Conservation (phyloP, 1,140 invertebrate species). For the Pseudomyrmex cubaensis region DNA sequence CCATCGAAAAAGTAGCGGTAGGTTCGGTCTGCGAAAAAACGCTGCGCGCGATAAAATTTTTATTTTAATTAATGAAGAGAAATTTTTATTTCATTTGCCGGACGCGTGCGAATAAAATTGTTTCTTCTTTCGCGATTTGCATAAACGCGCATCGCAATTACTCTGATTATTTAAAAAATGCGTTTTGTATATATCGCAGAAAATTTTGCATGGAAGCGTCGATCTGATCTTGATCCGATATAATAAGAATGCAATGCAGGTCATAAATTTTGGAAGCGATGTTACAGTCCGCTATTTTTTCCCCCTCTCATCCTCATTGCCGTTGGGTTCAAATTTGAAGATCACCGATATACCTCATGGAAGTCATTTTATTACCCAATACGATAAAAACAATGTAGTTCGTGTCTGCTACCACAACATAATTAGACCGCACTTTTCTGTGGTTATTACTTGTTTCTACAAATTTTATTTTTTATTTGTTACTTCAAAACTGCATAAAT, state of each 20-base stretch:
- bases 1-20: conserved; percentile 37
- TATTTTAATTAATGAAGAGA: conserved; percentile 38
- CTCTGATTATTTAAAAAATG: too few relatives aligned
- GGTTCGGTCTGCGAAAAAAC: conserved; percentile 20
- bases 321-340: conserved; percentile 49
- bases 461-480: neutral
- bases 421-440: neutral
- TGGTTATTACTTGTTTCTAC: neutral
- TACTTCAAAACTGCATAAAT: too few relatives aligned
- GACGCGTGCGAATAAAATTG: neutral
- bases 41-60: conserved; percentile 20
- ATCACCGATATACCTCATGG: conserved; percentile 30
- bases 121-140: neutral
- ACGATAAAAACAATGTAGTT: conserved; percentile 34
- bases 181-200: neutral
- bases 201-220: neutral
- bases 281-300: conserved; percentile 35
- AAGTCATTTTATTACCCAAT: conserved; percentile 40
- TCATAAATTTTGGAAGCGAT: conserved; percentile 39
- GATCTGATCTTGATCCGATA: conserved; percentile 35
- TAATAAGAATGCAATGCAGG: conserved; percentile 22
- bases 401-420: neutral
- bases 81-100: neutral
- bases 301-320: neutral
- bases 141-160: too few relatives aligned